Conservation (phyloP, 2,113 vertebrate species). For the Gallinago undulata region DNA sequence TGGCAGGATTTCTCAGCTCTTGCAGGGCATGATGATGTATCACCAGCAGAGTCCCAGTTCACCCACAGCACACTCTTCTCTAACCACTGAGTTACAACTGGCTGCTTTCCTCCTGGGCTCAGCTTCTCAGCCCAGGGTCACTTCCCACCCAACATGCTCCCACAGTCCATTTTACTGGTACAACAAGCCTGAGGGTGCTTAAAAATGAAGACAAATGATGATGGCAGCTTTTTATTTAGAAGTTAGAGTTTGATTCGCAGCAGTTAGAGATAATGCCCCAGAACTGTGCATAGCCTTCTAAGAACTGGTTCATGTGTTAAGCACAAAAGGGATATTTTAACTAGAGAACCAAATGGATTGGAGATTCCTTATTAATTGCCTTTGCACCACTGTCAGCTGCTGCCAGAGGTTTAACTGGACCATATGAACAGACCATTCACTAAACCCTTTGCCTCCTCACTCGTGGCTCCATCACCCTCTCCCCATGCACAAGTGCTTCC, state of each 20-base stretch:
- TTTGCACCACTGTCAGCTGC: neutral
- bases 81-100: no score
- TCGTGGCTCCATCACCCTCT: neutral
- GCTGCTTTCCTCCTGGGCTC: neutral
- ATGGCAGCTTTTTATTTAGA: neutral
- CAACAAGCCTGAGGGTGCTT: neutral
- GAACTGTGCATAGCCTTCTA: neutral
- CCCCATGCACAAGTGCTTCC: fast-evolving
- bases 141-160: neutral
- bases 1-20: neutral
- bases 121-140: neutral
- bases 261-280: neutral
- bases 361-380: neutral
- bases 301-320: neutral
- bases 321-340: neutral
- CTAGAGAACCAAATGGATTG: neutral
- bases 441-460: neutral
- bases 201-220: neutral
- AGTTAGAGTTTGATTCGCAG: neutral
- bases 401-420: neutral
- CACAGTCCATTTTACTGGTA: neutral
- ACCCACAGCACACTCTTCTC: neutral
- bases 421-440: neutral
- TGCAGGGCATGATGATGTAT: fast-evolving
- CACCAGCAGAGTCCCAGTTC: neutral